Evolutionary conservation across 2,113 vertebrate genomes (phyloP).

Genomic region (Psittacus erithacus): DNA sequence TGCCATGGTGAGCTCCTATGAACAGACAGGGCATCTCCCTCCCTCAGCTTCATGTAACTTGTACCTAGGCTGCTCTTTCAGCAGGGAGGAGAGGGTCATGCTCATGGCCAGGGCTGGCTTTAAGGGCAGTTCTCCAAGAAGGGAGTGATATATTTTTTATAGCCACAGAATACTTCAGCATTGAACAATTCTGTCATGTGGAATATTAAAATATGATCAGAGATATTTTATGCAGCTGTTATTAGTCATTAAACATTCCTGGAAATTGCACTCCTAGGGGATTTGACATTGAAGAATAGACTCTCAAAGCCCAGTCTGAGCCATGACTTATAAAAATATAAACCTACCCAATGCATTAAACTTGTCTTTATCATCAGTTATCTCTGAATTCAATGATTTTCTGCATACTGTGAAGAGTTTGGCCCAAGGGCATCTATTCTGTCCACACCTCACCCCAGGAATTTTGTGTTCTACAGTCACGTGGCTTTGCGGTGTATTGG

Average conservation of each 20-base stretch:
- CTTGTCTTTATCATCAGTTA: background rate
- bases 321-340: slow-evolving; percentile 11
- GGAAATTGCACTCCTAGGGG: slow-evolving; percentile 4
- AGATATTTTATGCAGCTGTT: slow-evolving; percentile 45
- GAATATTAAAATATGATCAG: slow-evolving; percentile 33
- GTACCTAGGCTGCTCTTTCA: background rate
- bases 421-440: background rate
- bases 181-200: background rate
- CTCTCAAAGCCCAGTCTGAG: background rate
- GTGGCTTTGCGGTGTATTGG: background rate
- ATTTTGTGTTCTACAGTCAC: background rate
- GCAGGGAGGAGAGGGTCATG: background rate
- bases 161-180: background rate
- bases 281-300: slow-evolving; percentile 34
- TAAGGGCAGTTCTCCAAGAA: background rate
- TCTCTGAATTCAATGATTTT: background rate
- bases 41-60: rapidly evolving
- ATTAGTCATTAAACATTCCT: slow-evolving; percentile 52
- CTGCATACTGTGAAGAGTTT: background rate
- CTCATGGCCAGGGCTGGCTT: background rate
- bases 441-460: background rate
- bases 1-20: background rate
- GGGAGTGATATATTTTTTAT: background rate
- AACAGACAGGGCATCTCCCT: background rate
- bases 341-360: background rate